These are phyloP conservation scores for Sogatella furcifera DNA, from an alignment of 1,140 invertebrate genomes.

Conservation along the genomic window DNA sequence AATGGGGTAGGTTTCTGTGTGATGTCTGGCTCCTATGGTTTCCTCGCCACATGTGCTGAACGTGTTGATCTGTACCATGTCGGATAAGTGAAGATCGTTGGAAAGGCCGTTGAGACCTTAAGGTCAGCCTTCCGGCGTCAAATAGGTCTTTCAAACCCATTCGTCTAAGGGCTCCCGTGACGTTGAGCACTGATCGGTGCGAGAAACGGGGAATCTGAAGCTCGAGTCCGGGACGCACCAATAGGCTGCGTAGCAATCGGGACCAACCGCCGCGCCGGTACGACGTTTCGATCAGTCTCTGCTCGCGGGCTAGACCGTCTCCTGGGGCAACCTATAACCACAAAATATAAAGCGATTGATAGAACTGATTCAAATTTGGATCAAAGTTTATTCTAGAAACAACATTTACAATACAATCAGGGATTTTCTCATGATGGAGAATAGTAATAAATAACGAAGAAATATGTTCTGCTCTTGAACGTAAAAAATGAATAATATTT, in stretches of 20 bases:
- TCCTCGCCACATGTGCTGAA: conserved; percentile 71
- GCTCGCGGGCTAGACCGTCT: conserved; percentile 60
- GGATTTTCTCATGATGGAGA: too few relatives aligned
- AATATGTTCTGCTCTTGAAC: too few relatives aligned
- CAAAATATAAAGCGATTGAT: too few relatives aligned
- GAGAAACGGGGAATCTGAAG: conserved; percentile 71
- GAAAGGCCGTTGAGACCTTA: conserved; percentile 60
- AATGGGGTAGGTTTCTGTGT: conserved; percentile 66
- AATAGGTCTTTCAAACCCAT: conserved; percentile 75
- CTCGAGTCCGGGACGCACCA: conserved; percentile 60
- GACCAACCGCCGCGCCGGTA: conserved; percentile 60
- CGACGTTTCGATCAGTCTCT: conserved; percentile 49
- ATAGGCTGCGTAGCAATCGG: conserved; percentile 54
- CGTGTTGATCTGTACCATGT: conserved; percentile 63
- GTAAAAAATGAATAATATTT: too few relatives aligned
- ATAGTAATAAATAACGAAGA: too few relatives aligned
- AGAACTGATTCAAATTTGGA: too few relatives aligned
- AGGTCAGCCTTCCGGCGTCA: conserved; percentile 57
- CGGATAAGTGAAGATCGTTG: conserved; percentile 62
- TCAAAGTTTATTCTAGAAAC: too few relatives aligned
- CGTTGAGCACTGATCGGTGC: conserved; percentile 67
- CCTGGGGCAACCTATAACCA: conserved; percentile 48
- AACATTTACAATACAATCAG: too few relatives aligned
- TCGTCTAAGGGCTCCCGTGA: conserved; percentile 56
- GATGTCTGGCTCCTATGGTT: conserved; percentile 55